phyloP scores from a whole-genome alignment of 2,797 vertebrate genomes.

The Varecia variegata region DNA sequence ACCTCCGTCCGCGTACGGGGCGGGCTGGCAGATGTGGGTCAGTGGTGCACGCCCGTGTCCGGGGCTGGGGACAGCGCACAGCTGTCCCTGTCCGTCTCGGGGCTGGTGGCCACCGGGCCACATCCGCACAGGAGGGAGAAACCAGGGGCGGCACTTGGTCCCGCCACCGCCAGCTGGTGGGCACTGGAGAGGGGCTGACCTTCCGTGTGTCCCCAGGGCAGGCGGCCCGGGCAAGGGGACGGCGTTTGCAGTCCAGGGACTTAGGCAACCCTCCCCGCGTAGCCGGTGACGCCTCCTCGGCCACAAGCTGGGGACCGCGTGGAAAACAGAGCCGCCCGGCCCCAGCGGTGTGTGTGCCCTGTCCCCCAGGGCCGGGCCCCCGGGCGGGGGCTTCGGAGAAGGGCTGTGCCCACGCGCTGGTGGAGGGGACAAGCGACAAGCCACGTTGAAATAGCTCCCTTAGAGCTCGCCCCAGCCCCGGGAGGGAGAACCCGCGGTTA shows the following conservation, averaged over 20 bases:
- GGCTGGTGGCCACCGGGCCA: constrained; percentile 13
- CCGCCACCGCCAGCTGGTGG: constrained; percentile 19
- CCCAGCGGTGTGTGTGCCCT: neutral
- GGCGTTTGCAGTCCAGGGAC: neutral
- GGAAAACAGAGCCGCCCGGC: neutral
- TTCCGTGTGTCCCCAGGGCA: constrained; percentile 12
- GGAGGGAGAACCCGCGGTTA: too few relatives aligned
- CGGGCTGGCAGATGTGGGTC: constrained; percentile 27
- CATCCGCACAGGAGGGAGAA: neutral
- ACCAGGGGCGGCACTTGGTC: neutral
- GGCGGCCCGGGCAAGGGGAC: neutral
- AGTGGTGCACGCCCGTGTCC: neutral
- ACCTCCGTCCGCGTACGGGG: fast-evolving
- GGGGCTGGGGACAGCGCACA: neutral
- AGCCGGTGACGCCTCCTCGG: fast-evolving
- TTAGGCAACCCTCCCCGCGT: neutral
- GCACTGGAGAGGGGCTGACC: constrained; percentile 1
- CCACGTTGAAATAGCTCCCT: neutral
- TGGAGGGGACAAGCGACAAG: fast-evolving
- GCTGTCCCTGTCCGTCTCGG: constrained; percentile 44
- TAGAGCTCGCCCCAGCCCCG: neutral
- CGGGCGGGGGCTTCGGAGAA: neutral
- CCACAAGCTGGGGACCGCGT: neutral
- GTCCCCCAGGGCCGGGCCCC: neutral
- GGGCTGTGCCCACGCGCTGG: neutral